Evolutionary conservation across 2,797 vertebrate species (phyloP).

Genomic region (Anguilla obscura): DNA sequence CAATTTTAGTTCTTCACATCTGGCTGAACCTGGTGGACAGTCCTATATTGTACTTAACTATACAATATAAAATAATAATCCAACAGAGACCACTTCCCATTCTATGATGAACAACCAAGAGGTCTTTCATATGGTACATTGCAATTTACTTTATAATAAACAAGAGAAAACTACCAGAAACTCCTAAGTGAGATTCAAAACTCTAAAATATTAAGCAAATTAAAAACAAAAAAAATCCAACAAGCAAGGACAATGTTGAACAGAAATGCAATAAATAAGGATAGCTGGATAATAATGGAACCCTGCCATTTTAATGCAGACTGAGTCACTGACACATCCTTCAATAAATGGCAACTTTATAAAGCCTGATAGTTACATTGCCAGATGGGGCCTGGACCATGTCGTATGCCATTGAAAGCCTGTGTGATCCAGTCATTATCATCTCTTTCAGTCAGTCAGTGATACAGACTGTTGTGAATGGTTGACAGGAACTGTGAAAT

Average conservation of each 20-base stretch:
- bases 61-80: neutral
- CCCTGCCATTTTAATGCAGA: neutral
- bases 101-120: neutral
- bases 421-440: neutral
- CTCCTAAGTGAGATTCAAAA: neutral
- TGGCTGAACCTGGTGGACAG: neutral
- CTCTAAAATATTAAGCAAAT: neutral
- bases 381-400: neutral
- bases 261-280: constrained; percentile 27
- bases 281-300: neutral
- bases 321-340: neutral
- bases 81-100: neutral
- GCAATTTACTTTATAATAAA: neutral
- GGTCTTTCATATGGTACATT: neutral
- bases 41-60: neutral
- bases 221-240: neutral
- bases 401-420: neutral
- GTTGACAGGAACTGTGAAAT: neutral
- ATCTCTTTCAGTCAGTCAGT: neutral
- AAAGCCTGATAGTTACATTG: neutral
- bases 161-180: neutral
- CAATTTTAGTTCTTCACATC: neutral
- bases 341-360: neutral
- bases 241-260: neutral
- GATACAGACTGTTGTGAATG: neutral